Conservation (phyloP, 2,797 vertebrate genomes). For the Peromyscus nudipes region DNA sequence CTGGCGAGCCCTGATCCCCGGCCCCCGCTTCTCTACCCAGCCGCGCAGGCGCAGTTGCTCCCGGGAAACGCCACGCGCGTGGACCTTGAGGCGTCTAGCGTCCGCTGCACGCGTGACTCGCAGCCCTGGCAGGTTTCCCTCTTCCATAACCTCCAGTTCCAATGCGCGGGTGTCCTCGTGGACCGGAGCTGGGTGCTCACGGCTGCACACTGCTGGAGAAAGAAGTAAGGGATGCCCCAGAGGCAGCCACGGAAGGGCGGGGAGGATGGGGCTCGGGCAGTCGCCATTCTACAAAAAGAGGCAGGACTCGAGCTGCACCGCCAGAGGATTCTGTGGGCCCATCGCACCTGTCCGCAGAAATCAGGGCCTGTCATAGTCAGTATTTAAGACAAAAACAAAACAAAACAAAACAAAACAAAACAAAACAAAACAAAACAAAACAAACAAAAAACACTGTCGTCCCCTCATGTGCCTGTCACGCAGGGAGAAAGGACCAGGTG, state of each 20-base stretch:
- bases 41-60: conserved; percentile 23
- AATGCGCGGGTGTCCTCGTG: conserved; percentile 89
- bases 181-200: conserved; percentile 88
- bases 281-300: neutral
- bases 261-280: neutral
- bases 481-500: neutral
- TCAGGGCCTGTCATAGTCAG: neutral
- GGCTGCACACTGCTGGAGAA: conserved; percentile 78
- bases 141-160: conserved; percentile 77
- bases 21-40: neutral
- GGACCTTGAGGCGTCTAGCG: neutral
- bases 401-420: no score
- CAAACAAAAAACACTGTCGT: neutral
- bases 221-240: conserved; percentile 59
- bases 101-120: conserved; percentile 85
- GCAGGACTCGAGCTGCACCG: neutral
- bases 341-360: neutral
- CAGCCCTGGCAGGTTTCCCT: conserved; percentile 89
- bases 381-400: neutral
- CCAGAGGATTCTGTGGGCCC: conserved; percentile 47
- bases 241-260: neutral
- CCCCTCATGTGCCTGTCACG: neutral
- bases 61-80: neutral
- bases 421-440: no score
- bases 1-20: neutral